Conservation (phyloP, 2,113 vertebrate species). For the Chionodraco myersi region DNA sequence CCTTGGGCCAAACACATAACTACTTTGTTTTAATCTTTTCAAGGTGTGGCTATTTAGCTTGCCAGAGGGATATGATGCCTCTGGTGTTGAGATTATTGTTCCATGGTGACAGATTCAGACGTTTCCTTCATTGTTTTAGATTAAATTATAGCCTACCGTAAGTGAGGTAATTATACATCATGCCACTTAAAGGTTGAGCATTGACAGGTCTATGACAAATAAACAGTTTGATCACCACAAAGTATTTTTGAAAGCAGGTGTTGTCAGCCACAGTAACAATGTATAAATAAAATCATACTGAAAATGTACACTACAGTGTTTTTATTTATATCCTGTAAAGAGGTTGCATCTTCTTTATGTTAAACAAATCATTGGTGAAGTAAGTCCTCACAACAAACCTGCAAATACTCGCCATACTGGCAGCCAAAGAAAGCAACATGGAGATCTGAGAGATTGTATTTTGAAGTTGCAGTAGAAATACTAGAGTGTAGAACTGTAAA, state of each 20-base stretch:
- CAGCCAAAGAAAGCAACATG: no score
- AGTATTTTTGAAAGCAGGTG: neutral
- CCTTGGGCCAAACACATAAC: conserved; percentile 31
- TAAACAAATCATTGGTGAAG: neutral
- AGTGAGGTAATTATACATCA: neutral
- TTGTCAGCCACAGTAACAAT: neutral
- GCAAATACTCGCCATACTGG: no score
- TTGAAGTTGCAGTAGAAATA: neutral
- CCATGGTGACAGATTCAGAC: conserved; percentile 55
- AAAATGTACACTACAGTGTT: neutral
- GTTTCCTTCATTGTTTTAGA: conserved; percentile 16
- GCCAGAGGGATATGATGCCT: conserved; percentile 33
- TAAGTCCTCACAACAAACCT: no score
- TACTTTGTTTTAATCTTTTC: conserved; percentile 51
- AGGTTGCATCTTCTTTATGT: no score
- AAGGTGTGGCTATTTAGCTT: conserved; percentile 54
- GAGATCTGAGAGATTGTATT: no score
- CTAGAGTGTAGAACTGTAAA: no score
- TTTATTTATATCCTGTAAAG: no score
- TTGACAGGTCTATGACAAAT: conserved; percentile 12
- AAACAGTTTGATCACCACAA: conserved; percentile 1
- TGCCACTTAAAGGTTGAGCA: neutral
- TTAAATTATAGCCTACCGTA: conserved; percentile 4
- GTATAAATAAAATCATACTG: neutral
- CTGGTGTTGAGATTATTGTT: conserved; percentile 23